Conservation (phyloP, 1,140 invertebrate species). For the Brachionus calyciflorus region DNA sequence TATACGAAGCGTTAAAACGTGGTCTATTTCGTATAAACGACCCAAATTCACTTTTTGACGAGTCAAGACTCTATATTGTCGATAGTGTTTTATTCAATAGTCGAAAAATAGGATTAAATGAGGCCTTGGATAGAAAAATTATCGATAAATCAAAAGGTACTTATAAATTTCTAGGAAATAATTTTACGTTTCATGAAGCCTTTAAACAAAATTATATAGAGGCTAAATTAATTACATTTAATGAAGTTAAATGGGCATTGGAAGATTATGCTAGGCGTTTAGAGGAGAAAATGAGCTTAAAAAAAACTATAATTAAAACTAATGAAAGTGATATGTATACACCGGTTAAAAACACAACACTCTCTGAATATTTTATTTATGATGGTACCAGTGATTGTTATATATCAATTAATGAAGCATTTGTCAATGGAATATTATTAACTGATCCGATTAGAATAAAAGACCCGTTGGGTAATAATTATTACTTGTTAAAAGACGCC, state of each 20-base stretch:
- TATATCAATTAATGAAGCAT: neutral
- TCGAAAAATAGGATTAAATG: neutral
- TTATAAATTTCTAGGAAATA: neutral
- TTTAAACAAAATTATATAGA: slow-evolving; percentile 4
- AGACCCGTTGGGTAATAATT: neutral
- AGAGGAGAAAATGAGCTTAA: neutral
- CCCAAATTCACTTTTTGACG: neutral
- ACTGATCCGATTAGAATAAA: neutral
- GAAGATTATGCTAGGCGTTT: neutral
- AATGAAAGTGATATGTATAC: neutral
- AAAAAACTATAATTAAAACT: neutral
- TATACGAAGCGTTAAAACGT: neutral
- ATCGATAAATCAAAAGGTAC: neutral
- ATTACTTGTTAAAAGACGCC: slow-evolving; percentile 7
- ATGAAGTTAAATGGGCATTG: neutral
- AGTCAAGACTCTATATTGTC: neutral
- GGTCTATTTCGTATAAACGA: neutral
- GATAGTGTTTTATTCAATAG: slow-evolving; percentile 3
- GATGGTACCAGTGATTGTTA: neutral
- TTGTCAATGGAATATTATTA: neutral
- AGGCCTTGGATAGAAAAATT: neutral
- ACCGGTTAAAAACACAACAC: neutral
- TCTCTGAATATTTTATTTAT: neutral
- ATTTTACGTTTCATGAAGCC: neutral
- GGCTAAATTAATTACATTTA: neutral